Base-by-base conservation (phyloP, 1,140 invertebrate genomes). In the Stenopsyche tienmushanensis region DNA sequence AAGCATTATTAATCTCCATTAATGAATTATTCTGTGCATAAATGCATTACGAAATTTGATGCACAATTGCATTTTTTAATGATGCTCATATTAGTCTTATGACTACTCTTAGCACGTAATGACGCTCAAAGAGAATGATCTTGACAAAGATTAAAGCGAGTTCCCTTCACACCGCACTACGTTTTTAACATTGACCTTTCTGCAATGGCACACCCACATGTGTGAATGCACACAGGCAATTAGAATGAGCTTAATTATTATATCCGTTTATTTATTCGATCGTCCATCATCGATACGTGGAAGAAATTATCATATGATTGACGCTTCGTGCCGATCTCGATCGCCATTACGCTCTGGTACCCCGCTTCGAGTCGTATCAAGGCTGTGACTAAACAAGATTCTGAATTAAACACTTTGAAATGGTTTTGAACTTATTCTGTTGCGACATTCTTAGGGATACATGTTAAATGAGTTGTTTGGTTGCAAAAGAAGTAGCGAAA, bases 171-270 rank as follows among this genome's bases (percentile, higher is more conserved):
- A 13, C 29, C 29, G n/a, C n/a, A n/a, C n/a, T n/a, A n/a, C n/a
- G 17, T 20, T 20, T 47, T 47, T 18, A 47, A 47, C 44, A 47
- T 47, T 47, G 44, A 47, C 10, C 44, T 47, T 20, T 13, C 10
- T 47, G 44, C 44, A 47, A 47, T 47, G 17, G 17, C 44, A 47
- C 44, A 47, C 10, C 18, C 10, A 7, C 44, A 18, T 47, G 29
- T 34, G 29, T 47, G 44, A 47, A 47, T n/a, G 34, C 44, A 47
- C 17, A 20, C 44, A 9, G 18, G 3, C 29, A 20, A 47, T 47
- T 47, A 13, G 18, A 47, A 47, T 47, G 5, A 47, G 44, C 7
- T 47, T 47, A 47, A 13, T 47, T 47, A 47, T 47, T 47, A 47
- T 47, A 47, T 47, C 3, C 18, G 7, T 20, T 47, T 13, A 15